Conservation (phyloP, 1,140 invertebrate genomes). For the Drosophila bocki region DNA sequence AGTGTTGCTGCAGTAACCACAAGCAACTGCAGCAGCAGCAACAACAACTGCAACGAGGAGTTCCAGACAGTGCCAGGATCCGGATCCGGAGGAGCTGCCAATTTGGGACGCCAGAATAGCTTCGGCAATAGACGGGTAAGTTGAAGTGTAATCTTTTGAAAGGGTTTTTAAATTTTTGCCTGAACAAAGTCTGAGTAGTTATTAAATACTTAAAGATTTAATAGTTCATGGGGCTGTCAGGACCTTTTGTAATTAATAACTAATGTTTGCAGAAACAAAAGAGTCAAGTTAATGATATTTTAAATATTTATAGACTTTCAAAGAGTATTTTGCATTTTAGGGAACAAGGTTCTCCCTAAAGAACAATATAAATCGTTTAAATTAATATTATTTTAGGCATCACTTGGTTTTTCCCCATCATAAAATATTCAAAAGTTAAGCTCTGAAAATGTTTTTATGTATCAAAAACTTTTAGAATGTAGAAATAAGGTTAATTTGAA, state of each 20-base stretch:
- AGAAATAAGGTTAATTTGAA: conserved; percentile 17
- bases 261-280: background rate
- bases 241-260: background rate
- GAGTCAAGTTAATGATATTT: background rate
- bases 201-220: background rate
- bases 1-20: conserved; percentile 27
- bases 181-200: background rate
- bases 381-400: background rate
- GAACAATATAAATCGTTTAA: background rate
- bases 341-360: too few species aligned
- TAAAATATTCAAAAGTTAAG: background rate
- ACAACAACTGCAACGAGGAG: conserved; percentile 70
- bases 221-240: background rate
- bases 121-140: conserved; percentile 84
- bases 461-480: background rate
- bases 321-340: background rate
- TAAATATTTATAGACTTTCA: background rate
- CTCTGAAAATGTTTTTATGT: background rate
- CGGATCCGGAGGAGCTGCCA: conserved; percentile 39
- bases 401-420: background rate
- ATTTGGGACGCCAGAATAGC: conserved; percentile 81
- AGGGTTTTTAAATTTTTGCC: background rate
- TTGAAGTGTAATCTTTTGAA: background rate
- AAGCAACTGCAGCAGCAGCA: conserved; percentile 49
- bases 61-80: conserved; percentile 35